Base-by-base conservation (phyloP, 2,113 vertebrate genomes). In the Nerophis ophidion region DNA sequence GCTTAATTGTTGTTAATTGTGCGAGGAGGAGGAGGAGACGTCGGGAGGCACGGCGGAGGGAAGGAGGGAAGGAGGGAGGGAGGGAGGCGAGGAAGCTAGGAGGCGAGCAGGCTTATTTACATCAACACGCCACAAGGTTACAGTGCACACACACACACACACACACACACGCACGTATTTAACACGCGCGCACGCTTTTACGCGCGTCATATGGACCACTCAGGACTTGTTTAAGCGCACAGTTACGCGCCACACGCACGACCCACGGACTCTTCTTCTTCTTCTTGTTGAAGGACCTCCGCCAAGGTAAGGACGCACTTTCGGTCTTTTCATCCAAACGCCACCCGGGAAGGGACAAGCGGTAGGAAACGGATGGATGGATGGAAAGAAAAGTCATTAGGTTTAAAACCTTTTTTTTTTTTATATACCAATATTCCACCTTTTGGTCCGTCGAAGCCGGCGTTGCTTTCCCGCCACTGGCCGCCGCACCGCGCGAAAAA, bases 91-190 rank as follows among this genome's bases (percentile, higher is more conserved):
- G 44, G 36, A 51, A 93, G 93, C 90, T 91, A 92, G 91, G 91
- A 10, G 12, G 94, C 93, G 93, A 94, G 93, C 91, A 75, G 90
- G 92, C 95, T 96, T 98, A 97, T 98, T 99, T 96, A 97, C 96
- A 98, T 98, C 96, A 98, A 98, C 94, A 93, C 93, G 94, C 94
- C 94, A 94, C 96, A 97, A 97, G 96, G 96, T 99, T 99, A 96
- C 94, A 94, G 95, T 94, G 93, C 93, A 91, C 91, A 93, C 92
- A 91, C 91, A 94, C 93, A 42, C 53, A 4, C 36, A 4, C 13
- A 8, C 12, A 7, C 33, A 5, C 14, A 35, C 33, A 4, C 26
- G 7, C 50, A 19, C 26, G 12, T 26, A 26, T 26, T 26, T 26
- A 26, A 26, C 94, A 94, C 93, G 93, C 93, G 91, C 91, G 93